Conservation (phyloP, 2,888 invertebrate species). For the Heliothis peltigera region DNA sequence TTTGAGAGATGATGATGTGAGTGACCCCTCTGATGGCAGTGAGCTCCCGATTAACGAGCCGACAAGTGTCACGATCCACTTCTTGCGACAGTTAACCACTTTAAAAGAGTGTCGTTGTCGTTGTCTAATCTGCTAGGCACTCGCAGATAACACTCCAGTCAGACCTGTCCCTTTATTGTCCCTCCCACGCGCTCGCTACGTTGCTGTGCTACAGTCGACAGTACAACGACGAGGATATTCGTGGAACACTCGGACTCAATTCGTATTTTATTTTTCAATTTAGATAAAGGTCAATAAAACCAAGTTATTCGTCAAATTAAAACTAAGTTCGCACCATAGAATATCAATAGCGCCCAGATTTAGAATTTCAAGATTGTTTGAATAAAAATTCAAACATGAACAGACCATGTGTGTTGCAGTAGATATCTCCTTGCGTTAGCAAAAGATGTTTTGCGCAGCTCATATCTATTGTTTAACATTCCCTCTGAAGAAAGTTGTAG, state of each 20-base stretch:
- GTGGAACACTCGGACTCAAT: background rate
- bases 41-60: conserved; percentile 18
- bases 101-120: conserved; percentile 46
- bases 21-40: conserved; percentile 1
- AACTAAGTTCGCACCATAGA: too few relatives aligned
- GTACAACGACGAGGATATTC: conserved; percentile 17
- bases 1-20: background rate
- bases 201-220: conserved; percentile 3
- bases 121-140: conserved; percentile 56
- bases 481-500: conserved; percentile 13
- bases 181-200: conserved; percentile 47
- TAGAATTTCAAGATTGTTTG: too few relatives aligned
- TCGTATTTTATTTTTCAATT: background rate
- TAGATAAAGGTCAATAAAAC: too few relatives aligned
- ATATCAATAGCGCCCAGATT: too few relatives aligned
- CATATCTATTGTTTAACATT: background rate
- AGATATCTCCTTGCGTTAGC: too few relatives aligned
- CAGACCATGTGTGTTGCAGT: background rate
- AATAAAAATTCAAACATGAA: too few relatives aligned
- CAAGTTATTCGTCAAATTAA: too few relatives aligned
- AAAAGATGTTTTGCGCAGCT: background rate
- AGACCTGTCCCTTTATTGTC: conserved; percentile 48
- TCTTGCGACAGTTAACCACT: conserved; percentile 53
- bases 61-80: conserved; percentile 35
- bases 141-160: conserved; percentile 48